A percentile compares a stretch with the other conserved stretches of the same genome.
Conservation (phyloP, 2,113 vertebrate genomes). For the Serranochromis macrocephalus region DNA sequence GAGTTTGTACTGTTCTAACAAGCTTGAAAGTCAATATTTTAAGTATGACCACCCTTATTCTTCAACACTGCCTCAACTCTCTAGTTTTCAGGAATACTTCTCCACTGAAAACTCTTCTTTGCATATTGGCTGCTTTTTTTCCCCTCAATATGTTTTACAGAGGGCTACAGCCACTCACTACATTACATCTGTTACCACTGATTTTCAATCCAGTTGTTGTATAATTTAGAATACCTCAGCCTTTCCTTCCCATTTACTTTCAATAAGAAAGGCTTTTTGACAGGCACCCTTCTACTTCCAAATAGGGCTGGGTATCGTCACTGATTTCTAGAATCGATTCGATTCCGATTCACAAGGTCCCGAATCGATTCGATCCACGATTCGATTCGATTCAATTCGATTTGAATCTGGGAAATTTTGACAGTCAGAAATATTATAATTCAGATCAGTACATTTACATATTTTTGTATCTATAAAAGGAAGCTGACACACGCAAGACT, state of each 20-base stretch:
- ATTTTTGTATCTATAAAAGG: too few species aligned
- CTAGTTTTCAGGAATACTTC: neutral
- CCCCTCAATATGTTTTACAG: neutral
- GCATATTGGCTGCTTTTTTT: fast-evolving
- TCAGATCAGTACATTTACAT: too few species aligned
- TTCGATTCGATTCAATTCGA: too few species aligned
- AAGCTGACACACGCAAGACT: too few species aligned
- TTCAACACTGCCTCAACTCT: neutral
- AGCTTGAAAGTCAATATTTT: neutral
- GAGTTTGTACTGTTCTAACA: neutral
- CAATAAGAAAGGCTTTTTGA: neutral
- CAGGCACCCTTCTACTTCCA: neutral
- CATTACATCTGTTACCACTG: neutral
- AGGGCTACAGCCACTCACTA: neutral
- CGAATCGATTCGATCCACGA: too few species aligned
- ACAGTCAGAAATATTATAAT: too few species aligned
- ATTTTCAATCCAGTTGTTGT: neutral
- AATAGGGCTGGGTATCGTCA: too few species aligned
- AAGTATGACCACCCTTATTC: neutral
- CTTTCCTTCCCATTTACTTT: neutral
- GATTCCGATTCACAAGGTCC: too few species aligned
- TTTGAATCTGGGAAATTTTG: too few species aligned
- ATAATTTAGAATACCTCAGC: neutral
- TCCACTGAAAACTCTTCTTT: neutral
- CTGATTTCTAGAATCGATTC: too few species aligned